These are phyloP conservation scores for Micoletzkya japonica DNA, from an alignment of 2,888 invertebrate genomes.

Conservation along the genomic window DNA sequence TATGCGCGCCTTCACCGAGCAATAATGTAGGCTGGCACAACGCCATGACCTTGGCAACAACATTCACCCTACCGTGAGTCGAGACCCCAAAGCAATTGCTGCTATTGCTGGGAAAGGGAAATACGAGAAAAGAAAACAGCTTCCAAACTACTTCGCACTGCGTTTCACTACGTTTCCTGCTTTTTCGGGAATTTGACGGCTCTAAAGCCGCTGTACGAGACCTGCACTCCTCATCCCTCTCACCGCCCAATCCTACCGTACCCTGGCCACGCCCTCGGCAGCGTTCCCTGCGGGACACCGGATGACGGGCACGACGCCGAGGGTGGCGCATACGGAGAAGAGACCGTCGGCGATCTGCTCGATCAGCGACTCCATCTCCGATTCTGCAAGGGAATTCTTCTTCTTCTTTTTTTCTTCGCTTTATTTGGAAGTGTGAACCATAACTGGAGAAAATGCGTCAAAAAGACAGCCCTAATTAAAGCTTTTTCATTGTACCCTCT, in stretches of 20 bases:
- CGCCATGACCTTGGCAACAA: background rate
- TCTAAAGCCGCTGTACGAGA: too few species aligned
- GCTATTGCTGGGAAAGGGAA: too few species aligned
- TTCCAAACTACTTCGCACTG: too few species aligned
- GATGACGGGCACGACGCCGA: conserved; percentile 89
- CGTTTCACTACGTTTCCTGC: too few species aligned
- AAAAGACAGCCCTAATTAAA: too few species aligned
- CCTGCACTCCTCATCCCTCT: conserved; percentile 9
- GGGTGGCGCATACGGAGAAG: conserved; percentile 94
- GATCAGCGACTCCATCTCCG: conserved; percentile 91
- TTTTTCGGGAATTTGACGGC: too few species aligned
- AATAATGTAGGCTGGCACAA: too few species aligned
- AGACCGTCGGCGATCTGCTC: conserved; percentile 91
- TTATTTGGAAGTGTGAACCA: background rate
- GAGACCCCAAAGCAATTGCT: too few species aligned
- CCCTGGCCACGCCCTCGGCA: conserved; percentile 89
- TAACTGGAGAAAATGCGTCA: too few species aligned
- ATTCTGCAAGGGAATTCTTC: conserved; percentile 70
- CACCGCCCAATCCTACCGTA: too few species aligned
- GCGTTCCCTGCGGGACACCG: conserved; percentile 91
- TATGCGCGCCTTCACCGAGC: background rate
- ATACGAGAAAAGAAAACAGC: too few species aligned
- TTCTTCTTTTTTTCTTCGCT: background rate
- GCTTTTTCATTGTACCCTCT: too few species aligned
- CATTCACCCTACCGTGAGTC: background rate